Evolutionary conservation across 2,797 vertebrate genomes (phyloP), one percentile per base, ranked within the genome.

Genomic region (Poeciliopsis gracilis): DNA sequence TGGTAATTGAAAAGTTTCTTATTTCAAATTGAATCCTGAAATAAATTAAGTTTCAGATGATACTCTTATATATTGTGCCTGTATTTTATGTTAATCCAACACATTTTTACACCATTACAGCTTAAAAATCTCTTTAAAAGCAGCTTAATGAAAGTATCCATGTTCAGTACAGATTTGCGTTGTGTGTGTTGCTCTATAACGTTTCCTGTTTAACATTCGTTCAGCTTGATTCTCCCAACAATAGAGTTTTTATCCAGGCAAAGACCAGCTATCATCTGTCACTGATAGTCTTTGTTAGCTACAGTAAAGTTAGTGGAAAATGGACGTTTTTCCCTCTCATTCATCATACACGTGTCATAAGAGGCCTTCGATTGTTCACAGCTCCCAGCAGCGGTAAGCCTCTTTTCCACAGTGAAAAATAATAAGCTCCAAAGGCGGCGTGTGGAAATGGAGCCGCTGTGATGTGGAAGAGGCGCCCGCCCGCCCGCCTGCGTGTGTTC

Each of bases 391-490:
- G 85, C 76, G 45, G 38, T 72, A 73, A 38, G 71, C 83, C 74
- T 7, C 57, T 69, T 71, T 59, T 76, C 61, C 87, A 91, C 87
- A 63, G 75, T 53, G 81, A 88, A 82, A 93, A 90, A 93, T 90
- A 90, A 84, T 90, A 90, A 84, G 88, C 90, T 89, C 81, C 86
- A 84, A 89, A 87, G 89, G 82, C 80, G 2, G 78, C 59, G 86
- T 87, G 88, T 89, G 74, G 84, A 88, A 89, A 92, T 93, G 91
- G 79, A 91, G 76, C 83, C 89, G 86, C 93, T 92, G 89, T 93
- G 90, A 91, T 86, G 88, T 80, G 89, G 79, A 85, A 55, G 87
- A 78, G 76, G 71, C 87, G 18, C 49, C 49, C 18, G 2, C 3
- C 46, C 47, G 16, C 18, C 47, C 6, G 77, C 85, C 87, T 82